Evolutionary conservation across 2,797 vertebrate species (phyloP).

Genomic region (Eospalax fontanierii): DNA sequence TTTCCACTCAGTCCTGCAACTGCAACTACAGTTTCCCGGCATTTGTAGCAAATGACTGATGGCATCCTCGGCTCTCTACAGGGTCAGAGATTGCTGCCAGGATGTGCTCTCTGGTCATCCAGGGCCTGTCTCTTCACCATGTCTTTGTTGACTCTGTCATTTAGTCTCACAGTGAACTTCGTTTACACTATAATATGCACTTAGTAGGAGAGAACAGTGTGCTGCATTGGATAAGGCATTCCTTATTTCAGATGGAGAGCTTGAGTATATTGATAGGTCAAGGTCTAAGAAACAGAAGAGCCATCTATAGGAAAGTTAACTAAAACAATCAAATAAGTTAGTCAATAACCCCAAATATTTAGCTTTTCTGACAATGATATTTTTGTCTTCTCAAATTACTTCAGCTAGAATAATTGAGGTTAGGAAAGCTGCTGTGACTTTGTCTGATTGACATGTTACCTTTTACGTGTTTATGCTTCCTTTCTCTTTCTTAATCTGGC

Average conservation of each 20-base stretch:
- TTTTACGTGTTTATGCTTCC: not conserved
- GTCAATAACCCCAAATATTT: not conserved
- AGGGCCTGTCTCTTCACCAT: not conserved
- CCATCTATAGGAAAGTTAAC: not conserved
- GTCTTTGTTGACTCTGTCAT: not conserved
- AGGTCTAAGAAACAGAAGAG: slow-evolving; percentile 20
- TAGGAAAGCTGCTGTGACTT: not conserved
- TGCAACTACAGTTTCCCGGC: not conserved
- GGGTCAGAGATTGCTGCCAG: not conserved
- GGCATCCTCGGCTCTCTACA: not conserved
- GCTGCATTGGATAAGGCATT: slow-evolving; percentile 28
- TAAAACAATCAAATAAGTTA: slow-evolving; percentile 52
- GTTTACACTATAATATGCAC: not conserved
- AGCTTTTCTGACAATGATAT: slow-evolving; percentile 31
- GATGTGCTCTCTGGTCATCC: not conserved
- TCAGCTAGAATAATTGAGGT: slow-evolving; percentile 49
- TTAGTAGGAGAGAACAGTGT: slow-evolving; percentile 49
- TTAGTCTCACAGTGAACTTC: slow-evolving; percentile 20
- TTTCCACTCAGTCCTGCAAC: not conserved
- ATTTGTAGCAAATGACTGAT: not conserved
- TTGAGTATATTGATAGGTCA: slow-evolving; percentile 49
- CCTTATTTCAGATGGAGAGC: slow-evolving; percentile 44
- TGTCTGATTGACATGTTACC: not conserved
- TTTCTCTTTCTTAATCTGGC: not conserved
- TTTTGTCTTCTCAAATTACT: slow-evolving; percentile 56